A percentile compares a stretch with the other conserved stretches of the same genome.
phyloP scores from a whole-genome alignment of 1,140 invertebrate species.

The Octopus sinensis region DNA sequence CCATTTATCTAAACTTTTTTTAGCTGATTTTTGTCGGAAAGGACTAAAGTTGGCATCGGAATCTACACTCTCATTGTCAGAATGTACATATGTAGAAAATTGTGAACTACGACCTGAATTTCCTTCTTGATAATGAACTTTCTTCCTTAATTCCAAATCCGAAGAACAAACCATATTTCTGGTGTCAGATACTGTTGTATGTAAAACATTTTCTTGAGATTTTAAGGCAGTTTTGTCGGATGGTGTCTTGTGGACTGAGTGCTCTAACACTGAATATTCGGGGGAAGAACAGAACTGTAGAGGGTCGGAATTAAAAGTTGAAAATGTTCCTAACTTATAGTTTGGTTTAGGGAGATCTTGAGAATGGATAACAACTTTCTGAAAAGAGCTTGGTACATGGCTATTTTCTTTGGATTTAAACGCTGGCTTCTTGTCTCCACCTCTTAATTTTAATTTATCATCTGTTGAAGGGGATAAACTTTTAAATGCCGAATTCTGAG shows the following conservation, averaged over 20 bases:
- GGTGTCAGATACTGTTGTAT: too few species aligned
- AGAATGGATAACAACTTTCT: background rate
- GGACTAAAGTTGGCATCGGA: background rate
- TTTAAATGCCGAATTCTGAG: background rate
- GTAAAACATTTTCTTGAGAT: too few species aligned
- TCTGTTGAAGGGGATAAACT: background rate
- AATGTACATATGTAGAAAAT: background rate
- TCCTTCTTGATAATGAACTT: too few species aligned
- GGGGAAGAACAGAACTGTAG: background rate
- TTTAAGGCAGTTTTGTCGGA: too few species aligned
- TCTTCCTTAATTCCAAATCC: too few species aligned
- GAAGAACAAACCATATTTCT: too few species aligned
- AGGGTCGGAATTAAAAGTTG: background rate
- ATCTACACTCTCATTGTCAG: background rate
- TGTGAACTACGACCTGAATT: too few species aligned
- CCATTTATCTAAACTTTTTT: background rate
- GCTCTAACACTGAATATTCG: conserved; percentile 3
- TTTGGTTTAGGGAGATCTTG: background rate
- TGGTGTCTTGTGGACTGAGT: background rate
- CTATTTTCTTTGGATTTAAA: background rate
- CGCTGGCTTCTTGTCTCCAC: too few species aligned
- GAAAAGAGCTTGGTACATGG: background rate
- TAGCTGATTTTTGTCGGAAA: background rate
- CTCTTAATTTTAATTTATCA: background rate
- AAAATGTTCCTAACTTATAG: background rate